These are phyloP conservation scores for Drosophila neutralis DNA, from an alignment of 2,888 invertebrate genomes.

Conservation along the genomic window DNA sequence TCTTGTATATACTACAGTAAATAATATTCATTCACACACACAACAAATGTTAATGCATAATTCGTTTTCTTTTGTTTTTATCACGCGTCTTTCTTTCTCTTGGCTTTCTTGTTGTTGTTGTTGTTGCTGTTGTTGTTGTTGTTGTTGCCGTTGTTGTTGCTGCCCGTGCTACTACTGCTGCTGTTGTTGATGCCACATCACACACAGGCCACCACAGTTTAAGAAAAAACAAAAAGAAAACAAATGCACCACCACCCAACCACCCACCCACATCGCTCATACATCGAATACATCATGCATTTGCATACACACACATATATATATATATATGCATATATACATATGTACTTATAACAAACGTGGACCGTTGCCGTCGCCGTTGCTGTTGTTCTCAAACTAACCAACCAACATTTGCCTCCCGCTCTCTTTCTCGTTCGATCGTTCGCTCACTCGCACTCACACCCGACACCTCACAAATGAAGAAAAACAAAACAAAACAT, in stretches of 20 bases:
- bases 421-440: conserved; percentile 34
- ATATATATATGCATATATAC: conserved; percentile 5
- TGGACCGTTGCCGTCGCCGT: conserved; percentile 58
- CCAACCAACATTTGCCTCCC: conserved; percentile 42
- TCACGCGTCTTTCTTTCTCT: conserved; percentile 15
- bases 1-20: not conserved
- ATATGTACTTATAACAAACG: conserved; percentile 47
- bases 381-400: conserved; percentile 42
- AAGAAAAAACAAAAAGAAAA: not conserved
- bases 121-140: conserved; percentile 38
- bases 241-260: conserved; percentile 7
- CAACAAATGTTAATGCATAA: conserved; percentile 10
- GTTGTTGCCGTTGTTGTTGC: conserved; percentile 37
- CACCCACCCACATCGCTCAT: conserved; percentile 12
- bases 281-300: conserved; percentile 1
- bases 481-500: conserved; percentile 27
- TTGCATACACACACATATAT: not conserved
- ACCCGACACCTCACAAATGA: conserved; percentile 41
- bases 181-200: conserved; percentile 29
- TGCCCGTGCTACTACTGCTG: conserved; percentile 37
- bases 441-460: conserved; percentile 63
- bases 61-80: conserved; percentile 19
- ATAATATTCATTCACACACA: not conserved
- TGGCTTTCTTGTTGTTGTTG: conserved; percentile 41
- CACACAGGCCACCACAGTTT: conserved; percentile 1